Evolutionary conservation across 2,113 vertebrate species (phyloP).

Genomic region (Xenus cinereus): DNA sequence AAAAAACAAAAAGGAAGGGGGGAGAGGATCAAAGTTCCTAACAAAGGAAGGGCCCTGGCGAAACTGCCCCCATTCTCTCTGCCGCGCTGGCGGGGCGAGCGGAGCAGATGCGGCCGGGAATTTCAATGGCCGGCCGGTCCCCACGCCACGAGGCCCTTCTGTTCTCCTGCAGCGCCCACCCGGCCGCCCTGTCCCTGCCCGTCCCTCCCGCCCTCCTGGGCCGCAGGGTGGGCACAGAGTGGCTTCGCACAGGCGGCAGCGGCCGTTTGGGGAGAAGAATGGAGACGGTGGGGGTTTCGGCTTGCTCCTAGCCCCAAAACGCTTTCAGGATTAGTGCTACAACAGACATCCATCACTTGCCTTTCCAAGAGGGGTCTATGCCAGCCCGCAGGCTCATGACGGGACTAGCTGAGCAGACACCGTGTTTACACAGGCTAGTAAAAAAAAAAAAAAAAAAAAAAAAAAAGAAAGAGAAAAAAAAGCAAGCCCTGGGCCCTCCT

Average conservation of each 20-base stretch:
- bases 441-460: background rate
- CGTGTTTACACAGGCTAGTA: background rate
- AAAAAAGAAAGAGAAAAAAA: background rate
- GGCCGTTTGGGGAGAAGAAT: background rate
- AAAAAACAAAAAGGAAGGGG: background rate
- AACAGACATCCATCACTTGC: background rate
- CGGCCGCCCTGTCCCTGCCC: background rate
- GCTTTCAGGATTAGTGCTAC: background rate
- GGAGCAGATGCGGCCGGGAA: constrained; percentile 4
- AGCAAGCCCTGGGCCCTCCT: background rate
- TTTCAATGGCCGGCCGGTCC: constrained; percentile 35
- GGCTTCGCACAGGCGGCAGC: background rate
- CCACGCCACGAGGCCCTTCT: constrained; percentile 27
- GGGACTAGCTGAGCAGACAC: background rate
- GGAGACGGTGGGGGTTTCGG: background rate
- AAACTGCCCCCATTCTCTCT: background rate
- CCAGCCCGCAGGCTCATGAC: background rate
- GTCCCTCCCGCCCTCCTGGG: background rate
- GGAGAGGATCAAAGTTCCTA: constrained; percentile 11
- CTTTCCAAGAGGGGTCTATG: background rate
- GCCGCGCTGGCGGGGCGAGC: fast-evolving
- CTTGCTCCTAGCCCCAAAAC: background rate
- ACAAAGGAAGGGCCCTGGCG: background rate
- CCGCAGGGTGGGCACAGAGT: background rate
- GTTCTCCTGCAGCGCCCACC: background rate